Conservation (phyloP, 92 coral and sea anemone genomes). For the Parazoanthus swiftii region DNA sequence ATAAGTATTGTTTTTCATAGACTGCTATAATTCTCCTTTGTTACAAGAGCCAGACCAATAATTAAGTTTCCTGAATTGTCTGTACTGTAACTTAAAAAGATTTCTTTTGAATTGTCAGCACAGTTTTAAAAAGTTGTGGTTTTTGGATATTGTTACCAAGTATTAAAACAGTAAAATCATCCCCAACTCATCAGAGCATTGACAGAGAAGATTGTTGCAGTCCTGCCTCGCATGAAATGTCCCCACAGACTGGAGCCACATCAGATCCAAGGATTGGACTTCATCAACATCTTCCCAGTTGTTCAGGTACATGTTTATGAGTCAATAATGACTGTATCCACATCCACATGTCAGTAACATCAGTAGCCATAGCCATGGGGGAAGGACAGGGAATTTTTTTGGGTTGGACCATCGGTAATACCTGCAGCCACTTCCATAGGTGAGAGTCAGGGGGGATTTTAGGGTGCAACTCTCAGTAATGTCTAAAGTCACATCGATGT, state of each 20-base stretch:
- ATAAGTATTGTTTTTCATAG: too few relatives aligned
- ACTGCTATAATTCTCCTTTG: too few relatives aligned
- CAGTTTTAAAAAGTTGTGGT: too few relatives aligned
- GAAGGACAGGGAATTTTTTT: not conserved
- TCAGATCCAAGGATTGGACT: conserved; percentile 98
- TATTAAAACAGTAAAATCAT: too few relatives aligned
- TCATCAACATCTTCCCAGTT: conserved; percentile 96
- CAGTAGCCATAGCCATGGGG: not conserved
- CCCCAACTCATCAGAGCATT: conserved; percentile 64
- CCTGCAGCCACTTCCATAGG: not conserved
- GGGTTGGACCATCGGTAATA: not conserved
- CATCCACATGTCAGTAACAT: not conserved
- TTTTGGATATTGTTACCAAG: too few relatives aligned
- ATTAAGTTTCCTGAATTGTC: too few relatives aligned
- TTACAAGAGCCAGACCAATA: too few relatives aligned
- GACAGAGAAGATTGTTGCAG: conserved; percentile 99
- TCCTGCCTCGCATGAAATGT: conserved; percentile 97
- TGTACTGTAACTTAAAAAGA: too few relatives aligned
- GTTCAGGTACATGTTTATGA: conserved; percentile 60
- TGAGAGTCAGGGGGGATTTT: too few relatives aligned
- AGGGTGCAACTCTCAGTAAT: too few relatives aligned
- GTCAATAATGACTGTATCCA: not conserved
- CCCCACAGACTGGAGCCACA: conserved; percentile 99
- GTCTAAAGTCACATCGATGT: too few relatives aligned
- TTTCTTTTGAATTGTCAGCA: too few relatives aligned